Evolutionary conservation across 35 echinoderm and acorn worm species (phyloP), one percentile per base, ranked within the genome.

Genomic region (Eucidaris tribuloides): DNA sequence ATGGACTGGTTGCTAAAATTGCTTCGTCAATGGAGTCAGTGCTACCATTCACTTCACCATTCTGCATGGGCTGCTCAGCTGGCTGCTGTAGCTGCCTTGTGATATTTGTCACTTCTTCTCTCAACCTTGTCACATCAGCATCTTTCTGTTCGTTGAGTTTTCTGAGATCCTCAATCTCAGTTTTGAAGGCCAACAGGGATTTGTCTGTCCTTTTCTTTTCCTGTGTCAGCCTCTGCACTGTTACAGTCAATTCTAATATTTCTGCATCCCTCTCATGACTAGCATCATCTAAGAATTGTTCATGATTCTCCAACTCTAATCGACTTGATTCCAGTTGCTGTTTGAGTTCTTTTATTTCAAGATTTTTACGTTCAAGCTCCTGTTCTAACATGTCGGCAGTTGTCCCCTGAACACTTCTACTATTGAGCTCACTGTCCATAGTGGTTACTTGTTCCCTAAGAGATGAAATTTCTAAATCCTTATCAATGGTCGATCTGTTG

Each of bases 1-100:
- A 74, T 1, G 68, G 68, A 19, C 68, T 74, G 38, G 68, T 42
- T 25, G 68, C 35, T 7, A 36, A 19, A 33, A 74, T 13, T 6
- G 79, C 18, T 65, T 88, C 77, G 63, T 64, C 40, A 37, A 88
- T 80, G 40, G 52, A 58, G 39, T 82, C 45, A 9, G 38, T 46
- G 4, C 46, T 43, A 19, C 31, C 58, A 45, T 71, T 83, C 56
- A 72, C 46, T 57, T 82, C 87, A 82, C 62, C 87, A 35, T 80
- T 58, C 30, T 80, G 45, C 27, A 55, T n/a, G n/a, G 29, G 42
- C n/a, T 82, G 45, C 61, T 89, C 65, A 25, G 63, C 49, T 58
- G 81, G 87, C 60, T 86, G 31, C 62, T 91, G 89, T 38, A 91
- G 52, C 31, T 81, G 76, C 40, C 31, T 71, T 52, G 76, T 91